Evolutionary conservation across 2,888 invertebrate genomes (phyloP).

Genomic region (Aspidiotus destructor): DNA sequence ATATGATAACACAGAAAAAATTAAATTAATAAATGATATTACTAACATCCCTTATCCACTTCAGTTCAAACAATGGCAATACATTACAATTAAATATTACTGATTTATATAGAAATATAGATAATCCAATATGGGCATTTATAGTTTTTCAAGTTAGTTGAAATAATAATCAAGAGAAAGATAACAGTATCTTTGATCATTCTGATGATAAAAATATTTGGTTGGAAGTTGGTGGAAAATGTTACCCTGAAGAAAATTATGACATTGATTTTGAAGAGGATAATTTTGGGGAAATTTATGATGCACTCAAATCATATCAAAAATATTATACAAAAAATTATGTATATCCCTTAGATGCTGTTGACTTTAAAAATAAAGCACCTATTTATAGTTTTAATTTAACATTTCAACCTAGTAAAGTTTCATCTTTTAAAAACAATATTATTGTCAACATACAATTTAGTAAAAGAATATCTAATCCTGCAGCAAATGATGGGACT

Average conservation of each 20-base stretch:
- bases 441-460: neutral
- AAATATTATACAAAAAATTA: slow-evolving; percentile 4
- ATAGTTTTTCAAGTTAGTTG: neutral
- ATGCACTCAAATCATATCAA: slow-evolving; percentile 4
- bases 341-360: slow-evolving; percentile 2
- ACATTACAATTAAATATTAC: neutral
- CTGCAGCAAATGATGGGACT: neutral
- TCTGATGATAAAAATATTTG: slow-evolving; percentile 1
- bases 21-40: slow-evolving; percentile 1
- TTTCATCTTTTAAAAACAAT: slow-evolving; percentile 4
- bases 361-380: slow-evolving; percentile 4
- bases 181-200: slow-evolving; percentile 2
- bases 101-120: slow-evolving; percentile 4
- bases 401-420: slow-evolving; percentile 1
- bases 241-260: slow-evolving; percentile 4
- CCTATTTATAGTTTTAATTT: slow-evolving; percentile 4
- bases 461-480: neutral
- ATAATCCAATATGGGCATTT: slow-evolving; percentile 1
- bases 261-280: slow-evolving; percentile 2
- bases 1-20: neutral
- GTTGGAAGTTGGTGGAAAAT: neutral
- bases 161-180: slow-evolving; percentile 4
- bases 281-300: neutral
- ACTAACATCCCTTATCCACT: slow-evolving; percentile 2
- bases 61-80: slow-evolving; percentile 4